Evolutionary conservation across 2,113 vertebrate species (phyloP), one percentile per base, ranked within the genome.

Genomic region (Phalacrocorax carbo): DNA sequence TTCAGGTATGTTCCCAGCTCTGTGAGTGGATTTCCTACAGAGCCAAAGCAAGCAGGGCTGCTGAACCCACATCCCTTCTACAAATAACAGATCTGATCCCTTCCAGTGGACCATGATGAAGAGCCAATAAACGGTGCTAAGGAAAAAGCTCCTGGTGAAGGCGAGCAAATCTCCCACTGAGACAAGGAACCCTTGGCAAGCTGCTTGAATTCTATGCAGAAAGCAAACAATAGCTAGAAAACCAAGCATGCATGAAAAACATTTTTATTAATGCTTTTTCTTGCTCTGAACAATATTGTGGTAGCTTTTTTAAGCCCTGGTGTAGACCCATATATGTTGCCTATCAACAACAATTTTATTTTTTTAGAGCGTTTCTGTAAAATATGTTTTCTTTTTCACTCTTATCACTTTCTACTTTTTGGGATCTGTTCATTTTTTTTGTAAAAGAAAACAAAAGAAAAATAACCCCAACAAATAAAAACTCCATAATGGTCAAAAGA

Each of bases 111-210:
- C 27, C 16, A 29, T 40, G 44, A 52, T 46, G 29, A 58, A 60
- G 2, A 40, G 20, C 4, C 1, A 32, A 51, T 2, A 4, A 64
- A 40, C 1, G 0, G 17, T n/a, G 34, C 29, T 21, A 38, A 44
- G 40, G 26, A 73, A 68, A 38, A 49, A 38, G 60, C 1, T 0
- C 25, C 52, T 18, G 40, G 27, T 80, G 68, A 68, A 78, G 46
- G n/a, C 76, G 2, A 86, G 19, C 46, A 34, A 34, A 49, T 22
- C 52, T 68, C 26, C 58, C 38, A 25, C 38, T 1, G 2, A 71
- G 38, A 32, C n/a, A 48, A 42, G 46, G 90, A 82, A 71, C 8
- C 40, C 14, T 11, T 7, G 32, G 30, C 2, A 1, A 91, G 40
- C 27, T 15, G 0, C 40, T 27, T 55, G 52, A 16, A 19, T 61